Evolutionary conservation across 2,888 invertebrate genomes (phyloP).

Genomic region (Aphidius colemani): DNA sequence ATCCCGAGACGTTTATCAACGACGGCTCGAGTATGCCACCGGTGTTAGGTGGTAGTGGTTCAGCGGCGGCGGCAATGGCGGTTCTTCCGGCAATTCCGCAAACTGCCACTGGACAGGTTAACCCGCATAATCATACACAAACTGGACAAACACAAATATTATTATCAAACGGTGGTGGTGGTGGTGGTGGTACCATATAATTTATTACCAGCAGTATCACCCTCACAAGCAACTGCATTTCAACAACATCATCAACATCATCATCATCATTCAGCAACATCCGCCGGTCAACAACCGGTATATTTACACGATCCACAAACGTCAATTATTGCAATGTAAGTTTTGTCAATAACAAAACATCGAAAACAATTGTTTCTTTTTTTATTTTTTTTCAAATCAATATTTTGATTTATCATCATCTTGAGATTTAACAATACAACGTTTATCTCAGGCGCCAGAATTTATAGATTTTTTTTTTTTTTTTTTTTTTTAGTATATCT

Average conservation of each 20-base stretch:
- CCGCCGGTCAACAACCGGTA: constrained; percentile 28
- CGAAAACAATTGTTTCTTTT: no score
- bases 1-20: neutral
- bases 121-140: constrained; percentile 44
- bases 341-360: constrained; percentile 1
- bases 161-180: constrained; percentile 35
- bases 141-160: constrained; percentile 35
- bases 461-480: no score
- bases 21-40: constrained; percentile 52
- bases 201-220: constrained; percentile 50
- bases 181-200: constrained; percentile 46
- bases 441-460: no score
- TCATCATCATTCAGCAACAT: constrained; percentile 23
- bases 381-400: no score
- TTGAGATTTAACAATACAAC: neutral
- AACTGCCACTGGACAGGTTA: constrained; percentile 57
- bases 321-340: constrained; percentile 35
- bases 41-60: constrained; percentile 54
- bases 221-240: constrained; percentile 44
- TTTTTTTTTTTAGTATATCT: no score
- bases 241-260: constrained; percentile 42
- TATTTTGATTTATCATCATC: no score
- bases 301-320: constrained; percentile 30
- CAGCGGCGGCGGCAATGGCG: constrained; percentile 54
- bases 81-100: constrained; percentile 60